phyloP scores from a whole-genome alignment of 2,888 invertebrate species.

The Marronus borbonicus region DNA sequence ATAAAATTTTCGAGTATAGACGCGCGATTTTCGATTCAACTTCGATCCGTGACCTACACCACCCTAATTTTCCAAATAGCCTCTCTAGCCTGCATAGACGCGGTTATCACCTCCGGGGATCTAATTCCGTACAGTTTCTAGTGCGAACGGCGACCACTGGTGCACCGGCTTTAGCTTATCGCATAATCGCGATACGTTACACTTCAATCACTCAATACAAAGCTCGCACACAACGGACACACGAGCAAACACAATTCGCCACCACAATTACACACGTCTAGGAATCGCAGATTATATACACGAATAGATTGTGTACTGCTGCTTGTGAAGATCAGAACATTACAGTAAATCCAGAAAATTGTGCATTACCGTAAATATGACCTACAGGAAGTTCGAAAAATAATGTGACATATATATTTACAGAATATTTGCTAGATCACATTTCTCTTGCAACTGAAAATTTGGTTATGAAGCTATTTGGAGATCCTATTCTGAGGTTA shows the following conservation, averaged over 20 bases:
- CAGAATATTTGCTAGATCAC: too few species aligned
- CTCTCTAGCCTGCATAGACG: not conserved
- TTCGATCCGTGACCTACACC: conserved; percentile 9
- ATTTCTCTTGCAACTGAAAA: too few species aligned
- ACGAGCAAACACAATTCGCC: conserved; percentile 41
- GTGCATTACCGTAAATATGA: too few species aligned
- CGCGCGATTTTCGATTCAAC: not conserved
- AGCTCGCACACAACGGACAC: conserved; percentile 32
- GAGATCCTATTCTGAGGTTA: too few species aligned
- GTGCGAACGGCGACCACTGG: not conserved
- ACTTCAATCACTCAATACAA: conserved; percentile 45
- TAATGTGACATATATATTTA: too few species aligned
- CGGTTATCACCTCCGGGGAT: not conserved
- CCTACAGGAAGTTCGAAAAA: too few species aligned
- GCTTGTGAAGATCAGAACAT: too few species aligned
- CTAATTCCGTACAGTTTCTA: conserved; percentile 17
- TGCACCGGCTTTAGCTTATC: conserved; percentile 23
- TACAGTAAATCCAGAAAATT: too few species aligned
- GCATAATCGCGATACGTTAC: conserved; percentile 26
- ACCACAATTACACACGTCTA: conserved; percentile 41
- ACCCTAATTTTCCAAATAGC: conserved; percentile 11
- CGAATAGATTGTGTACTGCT: too few species aligned
- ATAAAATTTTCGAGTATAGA: too few species aligned
- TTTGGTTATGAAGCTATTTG: too few species aligned
- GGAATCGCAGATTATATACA: conserved; percentile 30